Evolutionary conservation across 2,113 vertebrate species (phyloP).

Genomic region (Salvelinus namaycush): DNA sequence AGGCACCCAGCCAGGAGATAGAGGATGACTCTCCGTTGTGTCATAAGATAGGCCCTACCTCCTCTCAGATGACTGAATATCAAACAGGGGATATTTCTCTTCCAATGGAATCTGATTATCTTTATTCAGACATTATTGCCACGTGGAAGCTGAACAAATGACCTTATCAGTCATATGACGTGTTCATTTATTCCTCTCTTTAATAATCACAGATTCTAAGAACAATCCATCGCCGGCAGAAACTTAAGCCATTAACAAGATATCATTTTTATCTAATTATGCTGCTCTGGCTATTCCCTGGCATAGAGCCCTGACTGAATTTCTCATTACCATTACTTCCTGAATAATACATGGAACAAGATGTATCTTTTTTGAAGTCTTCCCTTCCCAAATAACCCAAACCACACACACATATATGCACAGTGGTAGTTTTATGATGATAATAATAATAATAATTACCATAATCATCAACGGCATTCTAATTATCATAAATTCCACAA

Average conservation of each 20-base stretch:
- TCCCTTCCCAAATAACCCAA: neutral
- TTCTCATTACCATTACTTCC: constrained; percentile 51
- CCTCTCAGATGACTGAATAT: constrained; percentile 40
- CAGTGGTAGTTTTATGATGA: neutral
- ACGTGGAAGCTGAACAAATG: constrained; percentile 45
- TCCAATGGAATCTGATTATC: constrained; percentile 12
- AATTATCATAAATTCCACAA: constrained; percentile 19
- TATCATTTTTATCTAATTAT: constrained; percentile 62
- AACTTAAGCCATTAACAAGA: constrained; percentile 43
- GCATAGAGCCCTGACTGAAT: constrained; percentile 35
- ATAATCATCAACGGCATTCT: neutral
- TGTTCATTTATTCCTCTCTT: constrained; percentile 31
- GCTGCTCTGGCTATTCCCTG: constrained; percentile 32
- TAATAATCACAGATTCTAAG: constrained; percentile 45
- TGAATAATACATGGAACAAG: constrained; percentile 35
- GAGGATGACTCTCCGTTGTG: neutral
- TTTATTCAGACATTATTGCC: constrained; percentile 20
- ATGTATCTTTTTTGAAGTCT: neutral
- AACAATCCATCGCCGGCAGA: constrained; percentile 23
- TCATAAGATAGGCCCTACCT: constrained; percentile 15
- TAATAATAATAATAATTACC: neutral
- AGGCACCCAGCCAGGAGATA: constrained; percentile 16
- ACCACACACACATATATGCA: neutral
- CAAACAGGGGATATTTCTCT: constrained; percentile 41
- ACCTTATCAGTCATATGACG: constrained; percentile 51